A percentile compares a stretch with the other conserved stretches of the same genome.
These are phyloP conservation scores for Parthenolecanium corni DNA, from an alignment of 2,888 invertebrate genomes.

Conservation along the genomic window DNA sequence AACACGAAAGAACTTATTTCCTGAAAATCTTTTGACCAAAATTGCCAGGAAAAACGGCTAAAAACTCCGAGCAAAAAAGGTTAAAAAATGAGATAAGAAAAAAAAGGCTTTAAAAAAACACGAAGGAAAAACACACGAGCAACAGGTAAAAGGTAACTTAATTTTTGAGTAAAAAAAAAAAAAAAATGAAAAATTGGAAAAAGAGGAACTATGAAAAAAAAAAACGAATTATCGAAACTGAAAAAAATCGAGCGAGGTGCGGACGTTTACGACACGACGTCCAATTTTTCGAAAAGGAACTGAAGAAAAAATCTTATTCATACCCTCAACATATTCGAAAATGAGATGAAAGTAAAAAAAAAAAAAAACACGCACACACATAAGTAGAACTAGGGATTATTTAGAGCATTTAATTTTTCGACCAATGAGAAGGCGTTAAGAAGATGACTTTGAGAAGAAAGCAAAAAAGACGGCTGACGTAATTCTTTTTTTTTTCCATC, in stretches of 20 bases:
- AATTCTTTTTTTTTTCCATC: conserved; percentile 3
- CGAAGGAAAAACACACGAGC: too few species aligned
- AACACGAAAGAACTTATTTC: too few species aligned
- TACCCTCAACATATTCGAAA: conserved; percentile 2
- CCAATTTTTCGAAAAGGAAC: not conserved
- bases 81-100: too few species aligned
- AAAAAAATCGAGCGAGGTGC: not conserved
- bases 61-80: too few species aligned
- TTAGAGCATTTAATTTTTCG: conserved; percentile 10
- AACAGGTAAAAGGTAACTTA: too few species aligned
- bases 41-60: too few species aligned
- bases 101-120: too few species aligned
- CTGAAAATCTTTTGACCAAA: too few species aligned
- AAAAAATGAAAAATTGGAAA: too few species aligned
- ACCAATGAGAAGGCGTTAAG: not conserved
- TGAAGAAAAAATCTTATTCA: conserved; percentile 7
- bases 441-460: not conserved
- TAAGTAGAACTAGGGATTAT: conserved; percentile 20
- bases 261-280: not conserved
- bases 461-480: not conserved
- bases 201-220: not conserved
- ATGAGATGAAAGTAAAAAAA: not conserved
- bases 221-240: not conserved
- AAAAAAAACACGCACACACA: not conserved
- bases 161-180: too few species aligned